Evolutionary conservation across 2,888 invertebrate genomes (phyloP), one percentile per base, ranked within the genome.

Genomic region (Ptilodon capucinus): DNA sequence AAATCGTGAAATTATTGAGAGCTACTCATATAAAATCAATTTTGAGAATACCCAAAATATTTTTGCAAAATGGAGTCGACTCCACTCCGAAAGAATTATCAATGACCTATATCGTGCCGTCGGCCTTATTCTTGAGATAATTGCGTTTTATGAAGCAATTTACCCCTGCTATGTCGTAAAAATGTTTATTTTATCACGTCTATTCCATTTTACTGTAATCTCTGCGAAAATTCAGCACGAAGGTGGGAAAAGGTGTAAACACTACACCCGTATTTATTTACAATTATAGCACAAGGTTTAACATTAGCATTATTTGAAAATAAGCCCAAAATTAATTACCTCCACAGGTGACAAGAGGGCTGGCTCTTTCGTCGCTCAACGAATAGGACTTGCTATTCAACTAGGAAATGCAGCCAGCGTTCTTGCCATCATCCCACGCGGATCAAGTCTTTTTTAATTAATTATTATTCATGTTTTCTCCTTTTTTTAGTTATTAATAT

Each of bases 81-180:
- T 42, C 49, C 52, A 57, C 48, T 56, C 57, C 48, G 28, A 13
- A 55, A 56, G 46, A 47, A 48, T 55, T 47, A 52, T 48, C 52
- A 60, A 63, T 62, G 56, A 59, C 62, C 60, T 57, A 51, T 57
- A 60, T 57, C 49, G 56, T 71, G 60, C 65, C 40, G 43, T 44
- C 51, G 63, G 68, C 79, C 79, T 79, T 82, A 79, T 79, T 80
- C 76, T 76, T 64, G 66, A 76, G 75, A 84, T 84, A 84, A 86
- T 84, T 85, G 84, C 80, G 77, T 83, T 85, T 86, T 84, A 86
- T 82, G 83, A 74, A 77, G 81, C 84, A 83, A 83, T 86, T 82
- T 80, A 71, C 80, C 73, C 76, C 70, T 72, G 76, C 76, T 72
- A 76, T 80, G 75, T 79, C 85, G 79, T 84, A 83, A 84, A 76